Percentiles rank a stretch among this genome's conserved stretches.
phyloP scores from a whole-genome alignment of 2,888 invertebrate genomes.

The Cryptocheilus praepositus region DNA sequence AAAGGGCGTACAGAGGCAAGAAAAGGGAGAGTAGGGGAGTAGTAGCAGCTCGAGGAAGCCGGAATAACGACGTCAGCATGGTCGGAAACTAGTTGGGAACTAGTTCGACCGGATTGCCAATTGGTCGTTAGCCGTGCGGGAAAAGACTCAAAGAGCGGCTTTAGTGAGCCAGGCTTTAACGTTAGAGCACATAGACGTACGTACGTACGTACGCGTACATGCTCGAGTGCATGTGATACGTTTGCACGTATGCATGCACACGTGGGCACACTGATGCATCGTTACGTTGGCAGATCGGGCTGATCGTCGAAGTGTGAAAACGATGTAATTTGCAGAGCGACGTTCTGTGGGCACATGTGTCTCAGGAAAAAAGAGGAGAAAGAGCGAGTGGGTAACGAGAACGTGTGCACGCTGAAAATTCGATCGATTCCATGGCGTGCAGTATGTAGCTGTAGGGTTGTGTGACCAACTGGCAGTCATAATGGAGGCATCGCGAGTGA shows the following conservation, averaged over 20 bases:
- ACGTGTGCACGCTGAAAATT: conserved; percentile 46
- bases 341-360: background rate
- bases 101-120: conserved; percentile 53
- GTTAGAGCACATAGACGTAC: no score
- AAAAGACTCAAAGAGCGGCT: conserved; percentile 47
- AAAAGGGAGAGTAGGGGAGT: background rate
- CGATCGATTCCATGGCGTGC: conserved; percentile 34
- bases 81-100: conserved; percentile 53
- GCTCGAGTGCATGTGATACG: background rate
- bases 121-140: conserved; percentile 50
- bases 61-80: conserved; percentile 53
- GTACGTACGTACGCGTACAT: background rate
- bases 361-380: background rate
- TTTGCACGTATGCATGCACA: conserved; percentile 23
- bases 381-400: conserved; percentile 13
- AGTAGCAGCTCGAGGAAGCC: conserved; percentile 34
- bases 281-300: background rate
- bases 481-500: no score
- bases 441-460: no score
- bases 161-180: conserved; percentile 25
- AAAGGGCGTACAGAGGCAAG: conserved; percentile 10
- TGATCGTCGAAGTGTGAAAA: conserved; percentile 46
- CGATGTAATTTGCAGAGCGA: conserved; percentile 42
- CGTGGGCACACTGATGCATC: background rate
- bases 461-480: no score